Evolutionary conservation across 1,140 invertebrate genomes (phyloP).

Genomic region (Cotesia chilonis): DNA sequence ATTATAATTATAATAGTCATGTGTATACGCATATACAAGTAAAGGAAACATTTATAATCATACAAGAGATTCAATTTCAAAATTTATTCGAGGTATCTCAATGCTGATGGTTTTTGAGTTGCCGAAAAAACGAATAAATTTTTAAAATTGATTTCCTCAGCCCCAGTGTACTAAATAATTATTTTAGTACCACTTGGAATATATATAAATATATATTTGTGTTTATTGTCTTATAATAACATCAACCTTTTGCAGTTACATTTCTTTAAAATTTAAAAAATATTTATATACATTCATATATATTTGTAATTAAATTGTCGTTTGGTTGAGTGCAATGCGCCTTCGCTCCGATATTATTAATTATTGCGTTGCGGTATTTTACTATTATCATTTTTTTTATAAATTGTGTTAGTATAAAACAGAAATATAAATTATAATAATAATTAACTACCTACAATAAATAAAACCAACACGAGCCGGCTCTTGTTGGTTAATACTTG

Average conservation of each 20-base stretch:
- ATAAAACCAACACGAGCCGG: not conserved
- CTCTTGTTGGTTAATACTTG: constrained; percentile 1
- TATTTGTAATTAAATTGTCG: constrained; percentile 53
- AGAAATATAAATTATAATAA: constrained; percentile 11
- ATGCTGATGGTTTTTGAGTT: too few relatives aligned
- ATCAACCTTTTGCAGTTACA: constrained; percentile 27
- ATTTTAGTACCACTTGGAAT: not conserved
- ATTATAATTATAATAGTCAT: constrained; percentile 6
- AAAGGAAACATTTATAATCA: too few relatives aligned
- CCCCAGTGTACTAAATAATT: too few relatives aligned
- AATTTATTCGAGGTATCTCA: too few relatives aligned
- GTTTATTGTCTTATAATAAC: constrained; percentile 34
- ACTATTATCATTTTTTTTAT: constrained; percentile 18
- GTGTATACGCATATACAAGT: too few relatives aligned
- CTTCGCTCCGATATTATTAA: constrained; percentile 45
- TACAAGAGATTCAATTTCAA: too few relatives aligned
- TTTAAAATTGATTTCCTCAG: too few relatives aligned
- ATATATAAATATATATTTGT: constrained; percentile 47
- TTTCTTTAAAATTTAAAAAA: constrained; percentile 35
- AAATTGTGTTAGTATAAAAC: too few relatives aligned
- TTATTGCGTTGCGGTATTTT: constrained; percentile 44
- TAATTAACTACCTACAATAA: not conserved
- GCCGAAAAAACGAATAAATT: too few relatives aligned
- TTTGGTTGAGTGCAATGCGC: constrained; percentile 51
- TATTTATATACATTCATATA: constrained; percentile 45